Percentiles rank a stretch among this genome's conserved stretches.
Conservation (phyloP, 1,140 invertebrate genomes). For the Gryon sp. region DNA sequence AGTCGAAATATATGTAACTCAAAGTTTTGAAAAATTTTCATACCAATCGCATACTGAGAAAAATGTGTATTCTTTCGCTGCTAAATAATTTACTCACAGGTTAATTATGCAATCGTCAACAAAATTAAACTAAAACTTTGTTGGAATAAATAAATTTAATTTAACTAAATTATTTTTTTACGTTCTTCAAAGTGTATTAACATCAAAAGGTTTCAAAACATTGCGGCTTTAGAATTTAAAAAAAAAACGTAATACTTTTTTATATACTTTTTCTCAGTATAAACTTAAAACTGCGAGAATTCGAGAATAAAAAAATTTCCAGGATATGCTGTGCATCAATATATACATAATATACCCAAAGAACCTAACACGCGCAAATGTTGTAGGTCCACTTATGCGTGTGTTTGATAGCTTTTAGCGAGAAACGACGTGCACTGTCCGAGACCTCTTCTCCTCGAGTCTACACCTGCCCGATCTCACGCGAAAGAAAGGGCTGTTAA, state of each 20-base stretch:
- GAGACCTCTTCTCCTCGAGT: conserved; percentile 59
- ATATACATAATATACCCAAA: conserved; percentile 48
- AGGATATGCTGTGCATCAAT: conserved; percentile 61
- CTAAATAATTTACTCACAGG: no score
- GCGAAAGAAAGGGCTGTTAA: conserved; percentile 45
- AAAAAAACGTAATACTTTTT: no score
- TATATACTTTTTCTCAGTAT: conserved; percentile 48
- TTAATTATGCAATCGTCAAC: neutral
- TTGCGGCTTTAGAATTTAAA: no score
- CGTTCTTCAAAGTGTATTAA: no score
- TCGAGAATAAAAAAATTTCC: conserved; percentile 38
- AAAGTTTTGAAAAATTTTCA: conserved; percentile 54
- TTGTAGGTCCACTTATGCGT: conserved; percentile 75
- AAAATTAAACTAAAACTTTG: neutral
- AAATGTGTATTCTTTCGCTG: neutral
- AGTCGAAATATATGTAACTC: no score
- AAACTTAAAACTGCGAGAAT: conserved; percentile 21
- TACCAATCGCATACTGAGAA: conserved; percentile 26
- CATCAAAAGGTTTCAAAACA: no score
- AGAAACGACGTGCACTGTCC: conserved; percentile 71
- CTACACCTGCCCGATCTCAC: conserved; percentile 61
- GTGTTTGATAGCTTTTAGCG: conserved; percentile 76
- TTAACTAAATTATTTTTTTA: no score
- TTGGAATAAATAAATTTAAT: neutral
- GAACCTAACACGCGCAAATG: conserved; percentile 65